Percentiles rank a stretch among this genome's conserved stretches.
Conservation (phyloP, 1,140 invertebrate genomes). For the Drosophila kohkoa region DNA sequence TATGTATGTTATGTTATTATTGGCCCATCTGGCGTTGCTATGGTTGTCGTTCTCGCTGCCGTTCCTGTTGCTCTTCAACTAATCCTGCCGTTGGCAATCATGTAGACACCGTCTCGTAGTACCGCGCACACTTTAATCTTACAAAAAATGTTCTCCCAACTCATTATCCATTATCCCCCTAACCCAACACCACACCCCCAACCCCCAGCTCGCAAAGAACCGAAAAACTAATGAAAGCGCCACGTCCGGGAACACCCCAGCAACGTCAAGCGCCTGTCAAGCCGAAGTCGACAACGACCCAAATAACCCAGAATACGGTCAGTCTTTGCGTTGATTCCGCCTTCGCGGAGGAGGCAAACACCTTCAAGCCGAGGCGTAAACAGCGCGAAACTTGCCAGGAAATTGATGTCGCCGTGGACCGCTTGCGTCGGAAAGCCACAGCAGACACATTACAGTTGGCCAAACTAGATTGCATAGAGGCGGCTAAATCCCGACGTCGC, state of each 20-base stretch:
- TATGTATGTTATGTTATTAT: background rate
- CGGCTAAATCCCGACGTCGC: constrained; percentile 18
- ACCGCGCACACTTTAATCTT: constrained; percentile 16
- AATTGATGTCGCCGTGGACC: constrained; percentile 46
- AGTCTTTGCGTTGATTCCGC: constrained; percentile 16
- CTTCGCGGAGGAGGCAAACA: constrained; percentile 2
- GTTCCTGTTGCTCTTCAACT: background rate
- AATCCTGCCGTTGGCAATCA: background rate
- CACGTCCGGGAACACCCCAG: constrained; percentile 19
- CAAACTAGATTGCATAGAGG: constrained; percentile 54
- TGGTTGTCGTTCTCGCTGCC: constrained; percentile 64
- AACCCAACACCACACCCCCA: constrained; percentile 4
- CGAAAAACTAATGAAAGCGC: constrained; percentile 3
- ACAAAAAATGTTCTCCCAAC: constrained; percentile 6
- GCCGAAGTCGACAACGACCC: background rate
- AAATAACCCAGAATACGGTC: constrained; percentile 41
- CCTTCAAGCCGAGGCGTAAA: constrained; percentile 30
- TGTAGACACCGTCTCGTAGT: constrained; percentile 41
- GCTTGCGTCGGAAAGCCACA: constrained; percentile 22
- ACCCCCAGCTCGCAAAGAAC: constrained; percentile 23
- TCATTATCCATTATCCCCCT: background rate
- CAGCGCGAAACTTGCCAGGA: constrained; percentile 29
- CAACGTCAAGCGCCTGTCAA: background rate
- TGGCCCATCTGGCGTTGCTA: constrained; percentile 63
- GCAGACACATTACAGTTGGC: constrained; percentile 43